Base-by-base conservation (phyloP, 2,888 invertebrate genomes). In the Amiota mariae region DNA sequence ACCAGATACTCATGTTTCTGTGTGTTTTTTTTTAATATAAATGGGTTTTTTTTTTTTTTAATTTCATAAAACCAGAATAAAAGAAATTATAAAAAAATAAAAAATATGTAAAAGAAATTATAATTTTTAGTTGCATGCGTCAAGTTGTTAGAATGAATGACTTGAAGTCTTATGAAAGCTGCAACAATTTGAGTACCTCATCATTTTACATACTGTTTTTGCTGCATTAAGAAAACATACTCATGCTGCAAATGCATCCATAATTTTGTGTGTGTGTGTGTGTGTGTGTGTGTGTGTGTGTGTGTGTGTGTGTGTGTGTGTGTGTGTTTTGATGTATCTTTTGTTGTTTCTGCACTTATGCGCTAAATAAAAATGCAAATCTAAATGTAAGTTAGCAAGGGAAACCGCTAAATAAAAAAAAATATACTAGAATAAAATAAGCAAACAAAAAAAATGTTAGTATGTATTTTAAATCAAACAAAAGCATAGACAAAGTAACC, bases 291-390 rank as follows among this genome's bases (percentile, higher is more conserved):
- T 2, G 51, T 68, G 71, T 76, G 73, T 78, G 54, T 70, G 56
- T 54, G 46, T 73, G n/a, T 18, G 20, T 2, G 24, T 72, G 59
- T 36, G 15, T 57, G 70, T 2, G 51, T 68, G 71, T 76, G 73
- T 78, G 54, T 70, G 56, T 54, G 46, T 73, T 71, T 80, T 81
- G 85, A 75, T 83, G 79, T 81, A 85, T 80, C 78, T 73, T 73
- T 36, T 72, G 56, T 79, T 85, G 49, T 72, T 71, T 20, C 75
- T 75, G 78, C 80, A 85, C 85, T 84, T 84, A 82, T 77, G 83
- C 78, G 83, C 82, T 86, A 85, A 83, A 85, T 83, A 86, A 83
- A 82, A 83, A 83, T 85, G 83, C 85, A 86, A 86, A 86, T 85
- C 82, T 83, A 78, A 85, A 84, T 85, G 81, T 78, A 79, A 80